Evolutionary conservation across 2,888 invertebrate species (phyloP).

Genomic region (Lydus trimaculatus): DNA sequence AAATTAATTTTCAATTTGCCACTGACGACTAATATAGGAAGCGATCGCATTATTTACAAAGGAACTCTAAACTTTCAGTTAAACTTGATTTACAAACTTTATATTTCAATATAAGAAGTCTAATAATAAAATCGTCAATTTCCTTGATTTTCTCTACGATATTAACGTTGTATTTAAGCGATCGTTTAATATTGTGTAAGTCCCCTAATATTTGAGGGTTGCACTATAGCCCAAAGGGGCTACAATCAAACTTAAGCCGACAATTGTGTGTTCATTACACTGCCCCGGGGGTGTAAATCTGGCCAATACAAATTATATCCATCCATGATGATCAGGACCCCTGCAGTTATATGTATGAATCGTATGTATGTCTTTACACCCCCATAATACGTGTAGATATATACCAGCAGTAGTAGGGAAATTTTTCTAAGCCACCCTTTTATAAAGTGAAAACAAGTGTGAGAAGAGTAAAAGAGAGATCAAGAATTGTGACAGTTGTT

Average conservation of each 20-base stretch:
- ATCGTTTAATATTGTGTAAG: constrained; percentile 59
- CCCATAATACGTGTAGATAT: constrained; percentile 1
- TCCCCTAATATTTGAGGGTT: constrained; percentile 47
- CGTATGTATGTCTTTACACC: constrained; percentile 3
- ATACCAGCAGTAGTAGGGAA: constrained; percentile 13
- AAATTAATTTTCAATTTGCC: too few relatives aligned
- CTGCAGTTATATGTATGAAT: constrained; percentile 6
- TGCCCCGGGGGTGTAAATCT: constrained; percentile 61
- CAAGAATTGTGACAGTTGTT: constrained; percentile 52
- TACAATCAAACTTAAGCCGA: constrained; percentile 62
- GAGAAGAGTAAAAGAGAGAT: neutral
- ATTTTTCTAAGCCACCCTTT: constrained; percentile 32
- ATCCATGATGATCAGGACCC: constrained; percentile 48
- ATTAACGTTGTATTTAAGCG: constrained; percentile 41
- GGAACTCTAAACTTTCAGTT: constrained; percentile 50
- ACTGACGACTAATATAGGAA: constrained; percentile 46
- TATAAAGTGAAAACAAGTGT: constrained; percentile 11
- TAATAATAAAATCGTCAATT: too few relatives aligned
- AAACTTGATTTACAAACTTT: constrained; percentile 49
- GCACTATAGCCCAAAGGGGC: constrained; percentile 47
- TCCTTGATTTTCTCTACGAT: neutral
- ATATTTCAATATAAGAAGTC: neutral
- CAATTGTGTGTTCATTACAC: constrained; percentile 63
- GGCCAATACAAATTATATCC: constrained; percentile 63
- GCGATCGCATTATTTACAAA: constrained; percentile 44